Evolutionary conservation across 2,113 vertebrate genomes (phyloP).

Genomic region (Mesoclemmys tuberculata): DNA sequence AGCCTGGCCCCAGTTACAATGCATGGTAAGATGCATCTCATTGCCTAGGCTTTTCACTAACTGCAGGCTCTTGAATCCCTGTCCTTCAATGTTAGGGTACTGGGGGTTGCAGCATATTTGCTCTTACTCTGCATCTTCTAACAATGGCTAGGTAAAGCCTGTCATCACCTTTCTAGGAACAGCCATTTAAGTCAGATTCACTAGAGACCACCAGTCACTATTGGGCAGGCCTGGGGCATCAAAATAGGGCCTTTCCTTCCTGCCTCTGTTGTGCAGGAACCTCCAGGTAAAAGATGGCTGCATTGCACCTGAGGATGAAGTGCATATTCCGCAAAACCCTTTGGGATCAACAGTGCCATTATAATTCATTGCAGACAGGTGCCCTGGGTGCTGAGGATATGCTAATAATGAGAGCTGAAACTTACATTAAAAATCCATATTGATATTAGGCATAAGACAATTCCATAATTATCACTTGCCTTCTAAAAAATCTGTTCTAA

Average conservation of each 20-base stretch:
- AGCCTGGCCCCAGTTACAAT: background rate
- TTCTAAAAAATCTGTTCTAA: no score
- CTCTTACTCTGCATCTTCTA: background rate
- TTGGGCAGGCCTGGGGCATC: background rate
- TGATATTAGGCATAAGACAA: background rate
- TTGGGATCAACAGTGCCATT: accelerated
- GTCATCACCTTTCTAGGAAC: background rate
- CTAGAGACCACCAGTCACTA: background rate
- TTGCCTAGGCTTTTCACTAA: background rate
- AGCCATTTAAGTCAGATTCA: background rate
- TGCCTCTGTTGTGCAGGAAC: accelerated
- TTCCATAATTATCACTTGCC: background rate
- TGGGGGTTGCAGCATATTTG: accelerated
- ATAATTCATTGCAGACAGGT: background rate
- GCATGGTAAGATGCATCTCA: background rate
- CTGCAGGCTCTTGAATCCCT: accelerated
- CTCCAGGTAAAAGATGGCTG: background rate
- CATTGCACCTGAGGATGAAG: background rate
- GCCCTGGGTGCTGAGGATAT: accelerated
- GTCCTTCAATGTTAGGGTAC: accelerated
- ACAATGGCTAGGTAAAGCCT: background rate
- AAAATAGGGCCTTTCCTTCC: background rate
- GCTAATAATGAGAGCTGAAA: background rate
- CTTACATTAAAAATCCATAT: background rate
- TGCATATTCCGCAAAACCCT: accelerated